phyloP scores from a whole-genome alignment of 1,140 invertebrate species.

The Calephelis virginiensis region DNA sequence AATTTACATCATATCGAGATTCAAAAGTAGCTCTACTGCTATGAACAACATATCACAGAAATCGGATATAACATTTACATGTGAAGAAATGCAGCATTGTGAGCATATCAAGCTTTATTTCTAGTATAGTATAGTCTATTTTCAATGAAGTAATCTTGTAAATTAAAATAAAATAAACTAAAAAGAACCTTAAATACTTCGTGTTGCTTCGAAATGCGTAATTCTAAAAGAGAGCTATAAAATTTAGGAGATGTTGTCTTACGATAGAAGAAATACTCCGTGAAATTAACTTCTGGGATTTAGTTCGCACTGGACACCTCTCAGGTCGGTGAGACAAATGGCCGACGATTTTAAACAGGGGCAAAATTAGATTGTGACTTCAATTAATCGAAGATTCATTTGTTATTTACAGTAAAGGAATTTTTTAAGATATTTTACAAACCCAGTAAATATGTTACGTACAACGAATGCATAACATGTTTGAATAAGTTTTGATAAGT shows the following conservation, averaged over 20 bases:
- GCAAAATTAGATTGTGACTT: conserved; percentile 13
- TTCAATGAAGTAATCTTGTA: too few relatives aligned
- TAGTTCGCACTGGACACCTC: conserved; percentile 55
- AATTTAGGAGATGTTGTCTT: conserved; percentile 49
- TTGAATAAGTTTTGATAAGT: too few relatives aligned
- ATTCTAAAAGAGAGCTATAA: conserved; percentile 52
- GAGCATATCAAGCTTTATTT: too few relatives aligned
- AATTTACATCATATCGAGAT: too few relatives aligned
- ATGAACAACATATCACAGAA: too few relatives aligned
- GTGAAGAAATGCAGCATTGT: too few relatives aligned
- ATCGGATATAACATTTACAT: too few relatives aligned
- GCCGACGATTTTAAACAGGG: conserved; percentile 19
- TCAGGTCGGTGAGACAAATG: conserved; percentile 60
- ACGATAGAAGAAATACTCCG: conserved; percentile 56
- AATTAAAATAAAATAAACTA: neutral
- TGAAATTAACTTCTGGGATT: conserved; percentile 65
- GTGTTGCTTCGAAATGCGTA: conserved; percentile 41
- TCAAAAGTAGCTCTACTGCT: too few relatives aligned
- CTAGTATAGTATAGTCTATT: too few relatives aligned
- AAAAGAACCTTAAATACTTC: neutral
- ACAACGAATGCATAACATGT: too few relatives aligned
- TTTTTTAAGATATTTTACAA: too few relatives aligned
- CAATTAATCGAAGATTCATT: conserved; percentile 1
- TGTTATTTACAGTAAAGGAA: neutral
- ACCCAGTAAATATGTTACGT: too few relatives aligned